Conservation (phyloP, 2,797 vertebrate species). For the Megalops cyprinoides region DNA sequence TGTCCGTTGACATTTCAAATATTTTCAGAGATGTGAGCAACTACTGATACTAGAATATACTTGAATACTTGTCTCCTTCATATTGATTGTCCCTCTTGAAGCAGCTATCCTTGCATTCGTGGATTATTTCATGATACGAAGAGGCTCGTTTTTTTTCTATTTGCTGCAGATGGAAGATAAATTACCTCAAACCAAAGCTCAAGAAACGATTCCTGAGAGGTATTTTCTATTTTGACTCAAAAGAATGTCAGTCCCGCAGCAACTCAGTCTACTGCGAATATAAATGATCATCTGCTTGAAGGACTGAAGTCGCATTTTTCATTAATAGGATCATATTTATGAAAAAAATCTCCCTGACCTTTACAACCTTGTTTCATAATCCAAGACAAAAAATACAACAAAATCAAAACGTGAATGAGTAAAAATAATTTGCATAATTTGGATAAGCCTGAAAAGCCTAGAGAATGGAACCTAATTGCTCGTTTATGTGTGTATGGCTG, state of each 20-base stretch:
- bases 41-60: not conserved
- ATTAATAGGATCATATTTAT: not conserved
- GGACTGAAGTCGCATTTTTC: conserved; percentile 35
- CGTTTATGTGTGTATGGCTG: conserved; percentile 3
- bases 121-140: conserved; percentile 5
- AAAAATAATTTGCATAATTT: not conserved
- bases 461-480: conserved; percentile 36
- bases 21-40: not conserved
- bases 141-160: conserved; percentile 7
- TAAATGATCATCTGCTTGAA: conserved; percentile 42
- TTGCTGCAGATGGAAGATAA: conserved; percentile 38
- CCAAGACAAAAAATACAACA: conserved; percentile 31
- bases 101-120: not conserved
- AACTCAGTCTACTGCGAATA: conserved; percentile 36
- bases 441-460: not conserved
- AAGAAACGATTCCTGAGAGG: not conserved
- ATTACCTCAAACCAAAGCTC: conserved; percentile 43
- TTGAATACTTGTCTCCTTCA: not conserved
- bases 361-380: conserved; percentile 33
- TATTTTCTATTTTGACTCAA: not conserved
- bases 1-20: conserved; percentile 38
- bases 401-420: conserved; percentile 17
- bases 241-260: not conserved
- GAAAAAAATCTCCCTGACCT: conserved; percentile 27
- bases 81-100: not conserved